A percentile compares a stretch with the other conserved stretches of the same genome.
phyloP scores from a whole-genome alignment of 2,888 invertebrate species.

The Clistopyga incitator region DNA sequence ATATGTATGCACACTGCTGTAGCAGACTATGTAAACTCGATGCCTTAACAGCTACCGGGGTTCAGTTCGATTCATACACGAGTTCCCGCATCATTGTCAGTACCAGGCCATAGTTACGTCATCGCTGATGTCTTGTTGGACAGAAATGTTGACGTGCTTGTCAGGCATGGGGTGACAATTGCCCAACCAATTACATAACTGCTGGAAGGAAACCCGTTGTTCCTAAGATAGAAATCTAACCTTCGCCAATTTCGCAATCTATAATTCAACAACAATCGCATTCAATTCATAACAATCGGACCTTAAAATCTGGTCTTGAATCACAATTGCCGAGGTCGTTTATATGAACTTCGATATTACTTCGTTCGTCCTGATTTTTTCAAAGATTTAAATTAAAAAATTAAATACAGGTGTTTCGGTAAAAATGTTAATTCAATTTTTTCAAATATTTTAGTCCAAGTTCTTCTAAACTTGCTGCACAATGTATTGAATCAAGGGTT shows the following conservation, averaged over 20 bases:
- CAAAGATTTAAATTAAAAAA: no score
- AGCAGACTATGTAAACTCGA: slow-evolving; percentile 15
- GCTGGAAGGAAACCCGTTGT: background rate
- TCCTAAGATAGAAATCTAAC: background rate
- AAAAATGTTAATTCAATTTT: background rate
- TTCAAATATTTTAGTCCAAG: background rate
- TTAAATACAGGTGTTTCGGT: no score
- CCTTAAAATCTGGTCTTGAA: background rate
- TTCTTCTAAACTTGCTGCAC: background rate
- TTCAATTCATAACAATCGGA: background rate
- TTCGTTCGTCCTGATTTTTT: no score
- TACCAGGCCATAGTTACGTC: slow-evolving; percentile 11
- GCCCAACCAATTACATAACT: slow-evolving; percentile 15
- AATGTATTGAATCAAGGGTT: background rate
- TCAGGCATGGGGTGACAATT: slow-evolving; percentile 35
- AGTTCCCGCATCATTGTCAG: slow-evolving; percentile 55
- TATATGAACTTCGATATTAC: no score
- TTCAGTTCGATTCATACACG: slow-evolving; percentile 27
- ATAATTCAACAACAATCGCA: background rate
- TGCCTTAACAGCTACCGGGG: slow-evolving; percentile 24
- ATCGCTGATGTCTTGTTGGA: slow-evolving; percentile 26
- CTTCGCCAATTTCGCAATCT: background rate
- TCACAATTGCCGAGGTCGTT: no score
- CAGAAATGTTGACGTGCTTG: slow-evolving; percentile 24
- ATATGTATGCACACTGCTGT: background rate